Percentiles rank a stretch among this genome's conserved stretches.
phyloP scores from a whole-genome alignment of 2,797 vertebrate species.

The Neosilurus mollespiculum region DNA sequence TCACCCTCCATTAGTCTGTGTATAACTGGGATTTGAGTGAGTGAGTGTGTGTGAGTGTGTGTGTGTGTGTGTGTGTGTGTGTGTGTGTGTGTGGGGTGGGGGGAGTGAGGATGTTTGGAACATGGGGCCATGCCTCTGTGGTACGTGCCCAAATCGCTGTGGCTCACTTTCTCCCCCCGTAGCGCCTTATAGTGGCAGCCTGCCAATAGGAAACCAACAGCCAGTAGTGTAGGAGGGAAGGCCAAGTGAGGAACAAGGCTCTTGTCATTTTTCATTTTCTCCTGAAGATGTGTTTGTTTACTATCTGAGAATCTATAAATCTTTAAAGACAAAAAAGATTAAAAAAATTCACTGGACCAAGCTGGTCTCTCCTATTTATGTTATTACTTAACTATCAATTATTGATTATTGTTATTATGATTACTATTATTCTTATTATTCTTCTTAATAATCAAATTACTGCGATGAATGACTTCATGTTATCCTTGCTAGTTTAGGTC shows the following conservation, averaged over 20 bases:
- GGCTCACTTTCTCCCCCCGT: slow-evolving; percentile 81
- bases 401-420: slow-evolving; percentile 83
- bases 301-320: slow-evolving; percentile 91
- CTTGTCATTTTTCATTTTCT: slow-evolving; percentile 94
- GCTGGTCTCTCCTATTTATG: slow-evolving; percentile 95
- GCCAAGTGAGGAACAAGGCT: slow-evolving; percentile 94
- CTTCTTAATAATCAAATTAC: slow-evolving; percentile 87
- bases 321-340: slow-evolving; percentile 77
- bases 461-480: slow-evolving; percentile 99
- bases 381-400: slow-evolving; percentile 83
- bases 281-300: slow-evolving; percentile 96
- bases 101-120: slow-evolving; percentile 73
- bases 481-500: slow-evolving; percentile 99
- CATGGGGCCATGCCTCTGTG: slow-evolving; percentile 73
- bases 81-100: slow-evolving; percentile 52
- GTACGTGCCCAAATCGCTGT: slow-evolving; percentile 73
- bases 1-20: slow-evolving; percentile 53
- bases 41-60: slow-evolving; percentile 26
- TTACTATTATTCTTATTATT: slow-evolving; percentile 86
- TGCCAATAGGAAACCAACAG: slow-evolving; percentile 82
- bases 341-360: slow-evolving; percentile 88
- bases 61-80: slow-evolving; percentile 36
- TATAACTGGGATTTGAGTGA: slow-evolving; percentile 31
- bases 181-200: slow-evolving; percentile 89
- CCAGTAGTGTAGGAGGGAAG: slow-evolving; percentile 85